These are phyloP conservation scores for Pyralis farinalis DNA, from an alignment of 2,888 invertebrate species.

Conservation along the genomic window DNA sequence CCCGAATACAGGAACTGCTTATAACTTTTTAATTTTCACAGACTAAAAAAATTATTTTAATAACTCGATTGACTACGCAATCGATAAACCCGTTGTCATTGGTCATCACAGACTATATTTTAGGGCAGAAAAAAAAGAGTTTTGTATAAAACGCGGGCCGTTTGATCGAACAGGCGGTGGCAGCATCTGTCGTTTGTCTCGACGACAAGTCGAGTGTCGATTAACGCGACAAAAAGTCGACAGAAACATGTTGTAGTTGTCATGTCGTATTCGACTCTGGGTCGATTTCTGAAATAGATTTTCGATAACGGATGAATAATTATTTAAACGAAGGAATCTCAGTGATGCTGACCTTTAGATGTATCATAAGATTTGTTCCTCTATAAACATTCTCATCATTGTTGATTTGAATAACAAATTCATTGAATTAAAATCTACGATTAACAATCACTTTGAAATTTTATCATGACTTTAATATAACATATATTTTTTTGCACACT, in stretches of 20 bases:
- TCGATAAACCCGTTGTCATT: conserved; percentile 47
- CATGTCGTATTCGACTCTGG: conserved; percentile 46
- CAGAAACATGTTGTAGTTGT: conserved; percentile 59
- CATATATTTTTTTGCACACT: too few species aligned
- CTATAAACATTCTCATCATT: too few species aligned
- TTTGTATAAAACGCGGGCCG: conserved; percentile 31
- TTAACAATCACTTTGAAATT: too few species aligned
- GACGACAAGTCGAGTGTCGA: conserved; percentile 49
- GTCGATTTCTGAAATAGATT: conserved; percentile 50
- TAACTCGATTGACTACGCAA: conserved; percentile 29
- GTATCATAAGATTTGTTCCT: too few species aligned
- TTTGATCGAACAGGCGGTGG: conserved; percentile 33
- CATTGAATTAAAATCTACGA: too few species aligned
- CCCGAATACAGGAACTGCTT: not conserved
- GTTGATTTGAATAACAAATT: too few species aligned
- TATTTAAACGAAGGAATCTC: conserved; percentile 40
- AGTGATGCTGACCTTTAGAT: conserved; percentile 20
- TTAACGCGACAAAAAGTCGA: conserved; percentile 62
- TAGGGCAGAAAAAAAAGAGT: conserved; percentile 26
- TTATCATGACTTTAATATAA: too few species aligned
- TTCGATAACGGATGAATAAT: conserved; percentile 61
- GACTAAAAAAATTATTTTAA: conserved; percentile 11
- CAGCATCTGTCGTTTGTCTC: conserved; percentile 6
- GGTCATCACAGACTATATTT: conserved; percentile 28
- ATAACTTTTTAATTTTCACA: conserved; percentile 9